Evolutionary conservation across 2,888 invertebrate genomes (phyloP), one percentile per base, ranked within the genome.

Genomic region (Melanargia galathea): DNA sequence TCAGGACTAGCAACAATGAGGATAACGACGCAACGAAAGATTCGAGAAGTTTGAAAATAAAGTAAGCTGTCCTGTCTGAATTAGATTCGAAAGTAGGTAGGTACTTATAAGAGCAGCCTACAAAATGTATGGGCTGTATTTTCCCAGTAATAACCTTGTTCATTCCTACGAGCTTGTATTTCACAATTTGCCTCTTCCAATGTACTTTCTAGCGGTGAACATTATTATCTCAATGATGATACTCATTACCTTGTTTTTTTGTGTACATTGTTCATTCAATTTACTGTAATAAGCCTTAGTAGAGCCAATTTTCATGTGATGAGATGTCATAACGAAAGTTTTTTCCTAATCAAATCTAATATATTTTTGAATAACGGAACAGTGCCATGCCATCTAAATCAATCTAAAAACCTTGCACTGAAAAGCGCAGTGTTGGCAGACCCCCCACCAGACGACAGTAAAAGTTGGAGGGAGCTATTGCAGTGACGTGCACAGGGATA

Each of bases 201-300:
- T 65, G 63, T 63, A 69, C 71, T 73, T 71, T 71, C 72, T 73
- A 74, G 70, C 69, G 70, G 71, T 62, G 45, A 63, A 62, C 58
- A 62, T 56, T 69, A 68, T 72, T 70, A 64, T 67, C 68, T 68
- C 64, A 63, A 69, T 71, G 71, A 73, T 73, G 65, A 73, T 67
- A 68, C 67, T 67, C 60, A 68, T 71, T 71, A 63, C 48, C 61
- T 68, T 70, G 60, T 66, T 70, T 68, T 70, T 70, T 70, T 1
- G 16, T 10, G 59, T 63, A 65, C 64, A 55, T 46, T 55, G 59
- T 58, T 60, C 64, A 68, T 66, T 65, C 65, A 67, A 69, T 71
- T 67, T 67, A 56, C 65, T 69, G 51, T 70, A 71, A 72, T 71
- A 64, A 68, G 59, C 52, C 62, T 58, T 57, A 58, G 63, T 57